phyloP scores from a whole-genome alignment of 2,797 vertebrate genomes.

The Champsocephalus gunnari region DNA sequence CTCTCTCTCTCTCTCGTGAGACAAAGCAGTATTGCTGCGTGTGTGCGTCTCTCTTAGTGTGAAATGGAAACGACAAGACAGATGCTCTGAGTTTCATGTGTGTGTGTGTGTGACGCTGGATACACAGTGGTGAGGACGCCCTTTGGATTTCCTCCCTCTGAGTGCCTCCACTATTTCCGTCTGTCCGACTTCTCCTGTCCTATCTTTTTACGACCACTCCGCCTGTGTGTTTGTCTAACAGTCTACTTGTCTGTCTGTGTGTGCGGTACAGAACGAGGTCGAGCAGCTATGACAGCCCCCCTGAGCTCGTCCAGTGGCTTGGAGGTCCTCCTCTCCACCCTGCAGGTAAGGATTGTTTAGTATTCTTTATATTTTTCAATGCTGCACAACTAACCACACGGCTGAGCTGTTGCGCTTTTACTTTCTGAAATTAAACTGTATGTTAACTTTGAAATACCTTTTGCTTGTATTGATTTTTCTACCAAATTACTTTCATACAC shows the following conservation, averaged over 20 bases:
- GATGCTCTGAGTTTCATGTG: conserved; percentile 35
- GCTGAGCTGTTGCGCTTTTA: background rate
- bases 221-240: background rate
- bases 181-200: background rate
- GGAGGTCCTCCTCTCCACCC: conserved; percentile 89
- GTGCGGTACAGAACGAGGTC: conserved; percentile 28
- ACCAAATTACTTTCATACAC: background rate
- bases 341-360: conserved; percentile 88
- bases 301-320: conserved; percentile 87
- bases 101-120: conserved; percentile 5
- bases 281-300: conserved; percentile 83
- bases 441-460: background rate
- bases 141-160: conserved; percentile 22
- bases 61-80: conserved; percentile 33
- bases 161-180: conserved; percentile 6
- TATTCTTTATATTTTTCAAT: conserved; percentile 1
- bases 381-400: background rate
- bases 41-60: conserved; percentile 15
- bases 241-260: conserved; percentile 17
- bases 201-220: background rate
- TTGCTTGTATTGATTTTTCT: background rate
- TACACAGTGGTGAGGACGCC: conserved; percentile 1
- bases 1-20: conserved; percentile 26
- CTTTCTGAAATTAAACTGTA: background rate
- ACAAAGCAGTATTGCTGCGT: conserved; percentile 20